A percentile compares a stretch with the other conserved stretches of the same genome.
Evolutionary conservation across 1,140 invertebrate species (phyloP).

Genomic region (Drosophila watanabei): DNA sequence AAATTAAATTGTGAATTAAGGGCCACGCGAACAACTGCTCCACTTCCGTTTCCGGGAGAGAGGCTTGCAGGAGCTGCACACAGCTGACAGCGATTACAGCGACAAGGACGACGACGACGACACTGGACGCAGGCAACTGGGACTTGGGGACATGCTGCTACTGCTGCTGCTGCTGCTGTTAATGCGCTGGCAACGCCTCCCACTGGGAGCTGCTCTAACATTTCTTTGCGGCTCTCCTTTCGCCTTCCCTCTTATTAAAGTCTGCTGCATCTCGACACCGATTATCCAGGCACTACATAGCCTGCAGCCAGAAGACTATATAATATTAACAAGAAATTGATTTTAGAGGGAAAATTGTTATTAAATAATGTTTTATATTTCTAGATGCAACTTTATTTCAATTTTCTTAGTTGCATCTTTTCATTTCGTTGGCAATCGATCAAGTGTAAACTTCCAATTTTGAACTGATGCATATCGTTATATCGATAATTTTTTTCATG

Average conservation of each 20-base stretch:
- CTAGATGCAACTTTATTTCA: background rate
- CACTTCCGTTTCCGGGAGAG: conserved; percentile 21
- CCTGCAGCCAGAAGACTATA: too few species aligned
- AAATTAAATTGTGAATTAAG: conserved; percentile 82
- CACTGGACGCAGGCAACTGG: background rate
- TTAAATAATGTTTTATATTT: background rate
- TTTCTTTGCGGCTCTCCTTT: conserved; percentile 36
- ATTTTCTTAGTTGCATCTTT: background rate
- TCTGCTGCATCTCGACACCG: background rate
- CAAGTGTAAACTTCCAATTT: background rate
- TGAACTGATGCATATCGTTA: background rate
- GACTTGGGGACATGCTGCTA: conserved; percentile 27
- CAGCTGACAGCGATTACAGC: conserved; percentile 26
- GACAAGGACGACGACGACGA: conserved; percentile 4
- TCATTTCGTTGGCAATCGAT: too few species aligned
- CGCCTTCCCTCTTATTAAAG: background rate
- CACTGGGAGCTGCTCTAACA: conserved; percentile 46
- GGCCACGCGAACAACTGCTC: conserved; percentile 34
- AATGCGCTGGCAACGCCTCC: conserved; percentile 56
- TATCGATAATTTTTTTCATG: background rate
- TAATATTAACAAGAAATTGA: background rate
- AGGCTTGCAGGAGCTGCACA: background rate
- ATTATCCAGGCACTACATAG: background rate
- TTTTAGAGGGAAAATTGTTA: background rate
- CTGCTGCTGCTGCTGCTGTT: conserved; percentile 34